Percentiles rank a stretch among this genome's conserved stretches.
Conservation (phyloP, 2,113 vertebrate genomes). For the Thamnophis sirtalis region DNA sequence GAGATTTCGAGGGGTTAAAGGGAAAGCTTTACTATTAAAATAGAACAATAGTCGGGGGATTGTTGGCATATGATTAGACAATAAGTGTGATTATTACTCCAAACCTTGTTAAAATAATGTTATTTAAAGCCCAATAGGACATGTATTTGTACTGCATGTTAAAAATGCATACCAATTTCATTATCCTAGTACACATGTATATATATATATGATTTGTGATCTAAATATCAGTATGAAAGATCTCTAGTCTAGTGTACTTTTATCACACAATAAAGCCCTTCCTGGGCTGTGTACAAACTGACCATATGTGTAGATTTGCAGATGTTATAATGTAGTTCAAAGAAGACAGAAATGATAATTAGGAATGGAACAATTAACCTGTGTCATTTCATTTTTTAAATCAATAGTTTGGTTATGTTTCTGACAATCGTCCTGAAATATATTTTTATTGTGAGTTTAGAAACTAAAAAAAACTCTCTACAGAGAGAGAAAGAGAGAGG, state of each 20-base stretch:
- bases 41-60: constrained; percentile 57
- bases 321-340: neutral
- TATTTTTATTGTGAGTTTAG: neutral
- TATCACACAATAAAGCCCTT: neutral
- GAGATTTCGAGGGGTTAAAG: constrained; percentile 62
- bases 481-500: too few species aligned
- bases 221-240: neutral
- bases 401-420: neutral
- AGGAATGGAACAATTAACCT: neutral
- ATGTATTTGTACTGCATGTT: constrained; percentile 12
- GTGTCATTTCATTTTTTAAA: neutral
- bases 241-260: neutral
- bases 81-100: constrained; percentile 44
- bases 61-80: constrained; percentile 42
- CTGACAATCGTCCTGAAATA: neutral
- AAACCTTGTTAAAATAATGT: constrained; percentile 63
- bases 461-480: neutral
- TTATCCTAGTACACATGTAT: neutral
- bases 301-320: neutral
- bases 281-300: neutral
- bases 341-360: neutral
- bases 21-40: constrained; percentile 64
- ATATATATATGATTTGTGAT: neutral
- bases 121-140: constrained; percentile 43
- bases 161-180: constrained; percentile 30